Percentiles rank a stretch among this genome's conserved stretches.
phyloP scores from a whole-genome alignment of 2,888 invertebrate species.

The Itoplectis maculator region DNA sequence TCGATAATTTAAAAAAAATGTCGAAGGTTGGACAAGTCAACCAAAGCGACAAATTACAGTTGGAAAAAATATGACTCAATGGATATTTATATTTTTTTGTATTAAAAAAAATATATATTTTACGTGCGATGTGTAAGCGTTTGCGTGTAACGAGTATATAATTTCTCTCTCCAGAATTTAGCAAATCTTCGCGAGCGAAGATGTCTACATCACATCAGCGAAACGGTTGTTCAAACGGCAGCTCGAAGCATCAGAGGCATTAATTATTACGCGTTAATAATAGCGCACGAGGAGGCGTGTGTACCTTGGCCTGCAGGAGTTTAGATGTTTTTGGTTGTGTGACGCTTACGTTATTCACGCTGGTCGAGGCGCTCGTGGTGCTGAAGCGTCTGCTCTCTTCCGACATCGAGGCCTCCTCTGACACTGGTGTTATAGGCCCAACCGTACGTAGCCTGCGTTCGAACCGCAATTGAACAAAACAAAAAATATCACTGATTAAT shows the following conservation, averaged over 20 bases:
- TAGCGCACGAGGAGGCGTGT: conserved; percentile 63
- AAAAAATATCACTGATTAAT: conserved; percentile 38
- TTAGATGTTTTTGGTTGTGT: conserved; percentile 76
- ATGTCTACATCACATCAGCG: not conserved
- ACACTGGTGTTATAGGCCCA: conserved; percentile 78
- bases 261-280: conserved; percentile 43
- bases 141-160: conserved; percentile 8
- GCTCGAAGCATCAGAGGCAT: conserved; percentile 21
- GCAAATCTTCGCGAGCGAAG: not conserved
- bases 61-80: not conserved
- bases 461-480: conserved; percentile 12
- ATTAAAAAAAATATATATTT: no score
- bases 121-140: conserved; percentile 12
- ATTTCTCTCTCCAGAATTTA: not conserved
- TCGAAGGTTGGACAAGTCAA: no score
- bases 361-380: conserved; percentile 78
- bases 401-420: conserved; percentile 76
- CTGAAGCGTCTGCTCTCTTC: conserved; percentile 77
- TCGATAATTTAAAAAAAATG: not conserved
- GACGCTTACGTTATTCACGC: conserved; percentile 80
- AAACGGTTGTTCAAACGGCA: conserved; percentile 18
- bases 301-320: conserved; percentile 78
- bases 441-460: conserved; percentile 78
- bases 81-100: not conserved
- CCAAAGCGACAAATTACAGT: not conserved